Base-by-base conservation (phyloP, 1,140 invertebrate genomes). In the Macrobrachium nipponense region DNA sequence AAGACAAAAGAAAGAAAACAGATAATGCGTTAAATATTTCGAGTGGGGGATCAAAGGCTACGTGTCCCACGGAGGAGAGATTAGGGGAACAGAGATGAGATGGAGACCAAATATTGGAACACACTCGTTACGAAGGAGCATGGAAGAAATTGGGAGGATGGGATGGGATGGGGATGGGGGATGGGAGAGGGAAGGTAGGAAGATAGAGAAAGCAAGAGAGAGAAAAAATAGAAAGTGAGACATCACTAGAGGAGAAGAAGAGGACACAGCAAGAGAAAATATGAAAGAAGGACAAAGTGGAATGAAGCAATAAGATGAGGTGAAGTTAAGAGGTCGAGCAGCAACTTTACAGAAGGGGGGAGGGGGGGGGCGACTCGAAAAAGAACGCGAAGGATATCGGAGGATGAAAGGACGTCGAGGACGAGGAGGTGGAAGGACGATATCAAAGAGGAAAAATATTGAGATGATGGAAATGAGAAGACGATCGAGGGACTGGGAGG, bases 141-240 rank as follows among this genome's bases (percentile, higher is more conserved):
- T 20, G 23, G 23, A 17, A 66, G 64, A 66, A 23, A 66, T n/a
- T 66, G 18, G 6, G 17, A 66, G 64, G 23, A 23, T 20, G 17
- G 64, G 23, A 23, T 20, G 17, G 64, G 18, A 23, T 8, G 11
- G 8, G 11, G 58, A 18, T 18, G 66, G 20, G 80, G 10, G 36
- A 81, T 15, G 20, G 80, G 51, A 20, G 18, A 18, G 51, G 17
- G 73, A n/a, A n/a, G 20, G 80, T n/a, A 44, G 66, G 66, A 70
- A 36, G 6, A 12, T 12, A 66, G 51, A 51, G 12, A 51, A 12
- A 12, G 51, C 8, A 51, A 8, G 12, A 36, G 27, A 36, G 27
- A 44, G 66, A 43, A 12, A 51, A 8, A 51, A 36, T 36, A 36
- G 4, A 12, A 51, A 51, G 51, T 51, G 51, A 7, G 51, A 12